Percentiles rank a stretch among this genome's conserved stretches.
Evolutionary conservation across 2,113 vertebrate species (phyloP).

Genomic region (Ornithorhynchus anatinus): DNA sequence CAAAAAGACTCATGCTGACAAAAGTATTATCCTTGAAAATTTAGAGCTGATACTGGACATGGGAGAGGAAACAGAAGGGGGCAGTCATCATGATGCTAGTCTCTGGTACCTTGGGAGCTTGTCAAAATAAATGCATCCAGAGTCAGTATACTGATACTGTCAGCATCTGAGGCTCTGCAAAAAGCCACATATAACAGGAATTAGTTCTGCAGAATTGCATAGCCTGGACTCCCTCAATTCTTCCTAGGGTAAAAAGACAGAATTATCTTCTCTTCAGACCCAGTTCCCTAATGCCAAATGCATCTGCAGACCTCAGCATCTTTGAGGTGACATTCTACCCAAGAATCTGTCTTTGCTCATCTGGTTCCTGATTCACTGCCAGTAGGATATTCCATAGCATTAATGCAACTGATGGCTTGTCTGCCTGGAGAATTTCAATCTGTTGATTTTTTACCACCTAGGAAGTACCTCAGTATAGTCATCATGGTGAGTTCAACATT

Average conservation of each 20-base stretch:
- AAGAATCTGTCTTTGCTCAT: conserved; percentile 23
- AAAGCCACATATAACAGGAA: not conserved
- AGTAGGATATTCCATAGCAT: conserved; percentile 24
- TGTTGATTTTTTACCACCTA: not conserved
- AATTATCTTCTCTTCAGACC: too few relatives aligned
- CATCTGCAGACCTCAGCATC: conserved; percentile 39
- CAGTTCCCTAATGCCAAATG: not conserved
- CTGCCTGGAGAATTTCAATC: conserved; percentile 13
- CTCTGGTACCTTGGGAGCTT: conserved; percentile 8
- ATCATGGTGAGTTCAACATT: not conserved
- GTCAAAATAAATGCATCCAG: conserved; percentile 15
- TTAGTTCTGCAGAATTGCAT: not conserved
- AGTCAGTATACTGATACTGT: not conserved
- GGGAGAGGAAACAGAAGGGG: not conserved
- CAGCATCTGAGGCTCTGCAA: not conserved
- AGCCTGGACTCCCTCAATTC: not conserved
- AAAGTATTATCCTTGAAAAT: conserved; percentile 9
- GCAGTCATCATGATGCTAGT: not conserved
- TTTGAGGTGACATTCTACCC: conserved; percentile 29
- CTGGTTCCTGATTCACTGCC: conserved; percentile 23
- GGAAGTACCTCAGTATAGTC: not conserved
- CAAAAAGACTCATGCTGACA: not conserved
- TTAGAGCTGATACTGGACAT: not conserved
- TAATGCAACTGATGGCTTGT: conserved; percentile 26
- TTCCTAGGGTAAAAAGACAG: not conserved